Evolutionary conservation across 1,140 invertebrate species (phyloP), one percentile per base, ranked within the genome.

Genomic region (Lepidostoma basale): DNA sequence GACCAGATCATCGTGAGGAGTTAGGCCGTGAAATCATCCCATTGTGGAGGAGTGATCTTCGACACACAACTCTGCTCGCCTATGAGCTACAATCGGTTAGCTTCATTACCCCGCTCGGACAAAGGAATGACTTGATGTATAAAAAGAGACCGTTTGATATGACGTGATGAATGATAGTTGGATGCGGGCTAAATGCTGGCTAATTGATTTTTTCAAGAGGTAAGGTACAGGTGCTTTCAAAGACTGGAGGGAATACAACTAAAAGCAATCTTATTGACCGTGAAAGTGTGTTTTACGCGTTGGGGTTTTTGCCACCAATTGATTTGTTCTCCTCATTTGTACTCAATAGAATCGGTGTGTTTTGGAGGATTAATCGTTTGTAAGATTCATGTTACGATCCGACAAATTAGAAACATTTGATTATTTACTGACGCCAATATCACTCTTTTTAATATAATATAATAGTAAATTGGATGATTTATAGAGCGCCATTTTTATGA

Each of bases 121-220:
- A 59, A 68, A 60, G 45, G 44, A 52, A 62, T 56, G 28, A 42
- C 23, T 54, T 26, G 54, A 20, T 40, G 52, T 44, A 69, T 30
- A 65, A 65, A 64, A 69, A 60, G 47, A 66, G n/a, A 39, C 62
- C 3, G 44, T 69, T 64, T 73, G 67, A 73, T 73, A 62, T 67
- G 71, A 69, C 71, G 67, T 73, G 71, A 73, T 73, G 71, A 73
- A 73, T 73, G 71, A 73, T 73, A 47, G 67, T 56, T 69, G 63
- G 49, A 73, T 67, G 47, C 58, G 67, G 67, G 58, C 65, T 69
- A 73, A 73, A 69, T 69, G 62, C 63, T 68, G 59, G 63, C 71
- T 73, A 73, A 73, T 73, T 73, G 71, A 73, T 73, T 73, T 73
- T 73, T 73, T 73, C 22, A 59, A 39, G 22, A 36, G 30, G 54